A percentile compares a stretch with the other conserved stretches of the same genome.
These are phyloP conservation scores for Numenius phaeopus DNA, from an alignment of 2,797 vertebrate species.

Conservation along the genomic window DNA sequence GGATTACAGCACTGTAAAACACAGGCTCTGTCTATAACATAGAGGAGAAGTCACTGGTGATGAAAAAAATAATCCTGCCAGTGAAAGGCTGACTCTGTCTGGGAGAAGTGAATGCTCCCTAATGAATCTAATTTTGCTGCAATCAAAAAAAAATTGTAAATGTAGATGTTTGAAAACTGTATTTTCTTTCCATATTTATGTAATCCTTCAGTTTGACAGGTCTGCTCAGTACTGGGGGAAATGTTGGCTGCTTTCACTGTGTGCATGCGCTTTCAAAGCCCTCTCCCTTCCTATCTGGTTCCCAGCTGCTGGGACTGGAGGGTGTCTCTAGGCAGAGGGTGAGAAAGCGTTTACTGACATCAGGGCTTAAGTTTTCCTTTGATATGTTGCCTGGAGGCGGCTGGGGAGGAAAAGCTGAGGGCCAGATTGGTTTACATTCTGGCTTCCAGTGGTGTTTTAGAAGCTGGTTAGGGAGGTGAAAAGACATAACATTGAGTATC, in stretches of 20 bases:
- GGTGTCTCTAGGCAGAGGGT: not conserved
- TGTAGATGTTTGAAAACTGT: not conserved
- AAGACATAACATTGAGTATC: not conserved
- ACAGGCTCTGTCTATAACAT: not conserved
- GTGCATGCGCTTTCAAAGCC: not conserved
- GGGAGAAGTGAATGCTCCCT: not conserved
- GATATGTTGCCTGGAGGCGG: not conserved
- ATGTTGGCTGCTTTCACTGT: not conserved
- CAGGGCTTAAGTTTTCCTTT: slow-evolving; percentile 31
- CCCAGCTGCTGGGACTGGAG: not conserved
- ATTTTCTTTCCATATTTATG: not conserved
- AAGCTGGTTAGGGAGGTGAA: not conserved
- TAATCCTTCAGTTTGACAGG: not conserved
- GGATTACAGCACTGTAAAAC: not conserved
- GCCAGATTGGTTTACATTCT: not conserved
- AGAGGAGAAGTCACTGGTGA: not conserved
- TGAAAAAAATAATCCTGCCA: not conserved
- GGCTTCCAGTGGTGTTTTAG: slow-evolving; percentile 14
- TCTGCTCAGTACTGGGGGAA: not conserved
- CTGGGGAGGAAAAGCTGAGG: not conserved
- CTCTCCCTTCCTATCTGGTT: not conserved
- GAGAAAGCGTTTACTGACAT: not conserved
- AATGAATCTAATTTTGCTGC: not conserved
- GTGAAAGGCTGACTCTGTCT: not conserved
- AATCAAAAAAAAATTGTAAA: not conserved